Evolutionary conservation across 2,888 invertebrate species (phyloP), one percentile per base, ranked within the genome.

Genomic region (Amphimallon solstitiale): DNA sequence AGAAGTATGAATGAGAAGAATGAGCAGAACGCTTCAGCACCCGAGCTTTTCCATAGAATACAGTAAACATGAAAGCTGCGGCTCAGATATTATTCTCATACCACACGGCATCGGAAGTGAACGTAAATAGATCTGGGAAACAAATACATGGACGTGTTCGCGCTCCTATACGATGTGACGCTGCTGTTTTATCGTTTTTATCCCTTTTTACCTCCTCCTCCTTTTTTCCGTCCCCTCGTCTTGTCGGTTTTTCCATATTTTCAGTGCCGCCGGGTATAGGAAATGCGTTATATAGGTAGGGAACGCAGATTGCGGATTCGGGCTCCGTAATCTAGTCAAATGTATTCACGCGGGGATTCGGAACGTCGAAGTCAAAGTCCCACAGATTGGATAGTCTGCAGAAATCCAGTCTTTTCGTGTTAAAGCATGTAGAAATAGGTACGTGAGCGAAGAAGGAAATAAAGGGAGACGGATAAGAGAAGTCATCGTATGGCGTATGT

Each of bases 321-420:
- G 64, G 60, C 63, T 68, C 40, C 52, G 69, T 67, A 69, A 69
- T 69, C 69, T 67, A 69, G 69, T 69, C 69, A 69, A 69, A 69
- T 69, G 69, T 69, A 69, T 69, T 69, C 69, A 62, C 65, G 67
- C 65, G 69, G 65, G 63, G 68, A 67, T 67, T 62, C 61, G 52
- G 54, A 62, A 67, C 59, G 67, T 67, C 69, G 69, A 69, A 69
- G 65, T 56, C 65, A 48, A 65, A 59, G 65, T 54, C 56, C 40
- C 46, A 29, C 60, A 56, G 56, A 65, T 49, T 56, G 52, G 66
- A 68, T 64, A 56, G 56, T 56, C 54, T 56, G 48, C 45, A 60
- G 60, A 65, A 62, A 60, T 40, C 63, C 63, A 56, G 40, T 56
- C 56, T 38, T 56, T 23, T 10, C 54, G 56, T 40, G 56, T 56